These are phyloP conservation scores for Parnassius glacialis DNA, from an alignment of 2,888 invertebrate species.

Conservation along the genomic window DNA sequence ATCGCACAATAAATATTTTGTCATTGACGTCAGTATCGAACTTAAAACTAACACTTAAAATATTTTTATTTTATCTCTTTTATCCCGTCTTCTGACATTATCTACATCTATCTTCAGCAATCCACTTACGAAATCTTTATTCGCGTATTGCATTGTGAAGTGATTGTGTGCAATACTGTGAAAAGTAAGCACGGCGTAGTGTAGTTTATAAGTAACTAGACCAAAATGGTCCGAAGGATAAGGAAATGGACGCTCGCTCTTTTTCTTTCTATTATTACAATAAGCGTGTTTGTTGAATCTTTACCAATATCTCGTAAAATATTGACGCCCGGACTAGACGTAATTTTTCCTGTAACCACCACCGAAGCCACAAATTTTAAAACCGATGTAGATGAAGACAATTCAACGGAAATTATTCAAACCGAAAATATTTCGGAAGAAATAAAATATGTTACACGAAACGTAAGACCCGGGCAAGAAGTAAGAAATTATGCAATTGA, in stretches of 20 bases:
- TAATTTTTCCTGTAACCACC: not conserved
- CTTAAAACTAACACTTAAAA: not conserved
- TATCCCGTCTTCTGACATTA: conserved; percentile 38
- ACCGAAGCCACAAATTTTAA: not conserved
- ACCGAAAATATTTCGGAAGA: conserved; percentile 5
- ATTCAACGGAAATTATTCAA: not conserved
- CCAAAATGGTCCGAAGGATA: conserved; percentile 57
- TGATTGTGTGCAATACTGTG: conserved; percentile 42
- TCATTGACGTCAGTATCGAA: no score
- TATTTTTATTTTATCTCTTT: conserved; percentile 18
- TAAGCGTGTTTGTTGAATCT: conserved; percentile 46
- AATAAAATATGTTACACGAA: conserved; percentile 34
- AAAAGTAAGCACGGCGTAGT: conserved; percentile 30
- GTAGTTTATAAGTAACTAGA: conserved; percentile 18
- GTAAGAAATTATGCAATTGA: conserved; percentile 43
- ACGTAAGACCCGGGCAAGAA: conserved; percentile 49
- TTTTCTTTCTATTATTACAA: conserved; percentile 39
- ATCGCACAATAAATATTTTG: no score
- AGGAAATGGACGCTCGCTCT: conserved; percentile 51
- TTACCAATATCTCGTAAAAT: conserved; percentile 40
- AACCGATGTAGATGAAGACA: conserved; percentile 1
- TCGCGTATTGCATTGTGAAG: conserved; percentile 34
- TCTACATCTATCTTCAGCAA: conserved; percentile 36
- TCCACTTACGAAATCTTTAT: conserved; percentile 39
- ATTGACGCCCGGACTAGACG: not conserved